Evolutionary conservation across 2,888 invertebrate genomes (phyloP), one percentile per base, ranked within the genome.

Genomic region (Dryadula phaetusa): DNA sequence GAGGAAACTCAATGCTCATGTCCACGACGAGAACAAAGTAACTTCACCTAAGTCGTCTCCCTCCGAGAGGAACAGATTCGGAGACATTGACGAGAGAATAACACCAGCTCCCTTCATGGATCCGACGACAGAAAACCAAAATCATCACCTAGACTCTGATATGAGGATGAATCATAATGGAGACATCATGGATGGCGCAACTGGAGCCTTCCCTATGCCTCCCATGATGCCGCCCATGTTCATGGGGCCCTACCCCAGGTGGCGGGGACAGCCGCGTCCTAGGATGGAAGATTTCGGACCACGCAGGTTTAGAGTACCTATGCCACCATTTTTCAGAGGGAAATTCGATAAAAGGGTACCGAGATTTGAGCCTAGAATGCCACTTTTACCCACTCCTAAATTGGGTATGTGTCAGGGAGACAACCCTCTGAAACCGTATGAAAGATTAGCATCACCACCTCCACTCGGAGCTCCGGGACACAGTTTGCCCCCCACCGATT

Each of bases 71-170:
- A 92, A 90, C 70, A 86, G 79, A 25, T 93, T 87, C 69, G 93
- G 92, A 1, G 94, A 94, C 73, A 93, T 93, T 49, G 93, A 94
- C 72, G 94, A 94, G 72, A 85, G 94, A 72, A 79, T 92, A 6
- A 83, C 85, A 0, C 88, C 92, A 0, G 76, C 83, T 0, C 77
- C 82, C 0, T 88, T 82, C 64, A n/a, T 83, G 8, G 90, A 90
- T 22, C 78, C 81, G 0, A 84, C 85, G 0, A 80, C 85, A 0
- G 87, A 90, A 20, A 85, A 81, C 64, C 84, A 86, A 64, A 82
- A 77, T 0, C 79, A 75, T 69, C 70, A 80, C 44, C 78, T 85
- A 67, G 92, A 93, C 70, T 92, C 85, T 0, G 92, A 93, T 69
- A 90, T 93, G 89, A 83, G 92, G 69, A 80, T 85, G 69, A 77